phyloP scores from a whole-genome alignment of 2,888 invertebrate genomes.

The Cephalotes varians region DNA sequence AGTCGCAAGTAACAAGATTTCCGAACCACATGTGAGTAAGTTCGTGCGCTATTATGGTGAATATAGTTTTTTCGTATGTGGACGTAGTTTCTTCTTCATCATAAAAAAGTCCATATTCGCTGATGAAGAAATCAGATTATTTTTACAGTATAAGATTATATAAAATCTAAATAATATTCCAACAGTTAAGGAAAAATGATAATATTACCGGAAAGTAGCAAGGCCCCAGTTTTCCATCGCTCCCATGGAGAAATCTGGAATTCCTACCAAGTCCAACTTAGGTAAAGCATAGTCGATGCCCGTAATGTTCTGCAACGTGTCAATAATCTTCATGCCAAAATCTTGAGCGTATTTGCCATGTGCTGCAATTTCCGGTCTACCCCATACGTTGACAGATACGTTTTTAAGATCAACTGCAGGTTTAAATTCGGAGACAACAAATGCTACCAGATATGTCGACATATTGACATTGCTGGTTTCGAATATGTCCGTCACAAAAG shows the following conservation, averaged over 20 bases:
- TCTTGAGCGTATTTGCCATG: slow-evolving; percentile 80
- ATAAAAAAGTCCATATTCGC: slow-evolving; percentile 79
- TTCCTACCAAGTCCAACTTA: slow-evolving; percentile 94
- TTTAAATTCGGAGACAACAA: slow-evolving; percentile 89
- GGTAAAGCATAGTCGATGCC: slow-evolving; percentile 90
- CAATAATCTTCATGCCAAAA: slow-evolving; percentile 85
- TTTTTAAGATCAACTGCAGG: slow-evolving; percentile 82
- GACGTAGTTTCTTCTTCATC: slow-evolving; percentile 66
- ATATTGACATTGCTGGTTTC: slow-evolving; percentile 90
- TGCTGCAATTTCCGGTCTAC: slow-evolving; percentile 68
- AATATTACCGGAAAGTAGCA: slow-evolving; percentile 87
- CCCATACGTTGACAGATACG: slow-evolving; percentile 85
- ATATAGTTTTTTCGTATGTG: slow-evolving; percentile 86
- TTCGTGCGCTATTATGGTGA: slow-evolving; percentile 89
- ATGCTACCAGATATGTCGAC: slow-evolving; percentile 94
- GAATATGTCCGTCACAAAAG: background rate
- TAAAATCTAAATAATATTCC: background rate
- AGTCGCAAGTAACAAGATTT: slow-evolving; percentile 89
- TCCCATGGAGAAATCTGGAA: slow-evolving; percentile 93
- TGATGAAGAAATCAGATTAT: slow-evolving; percentile 52
- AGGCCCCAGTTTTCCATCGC: slow-evolving; percentile 98
- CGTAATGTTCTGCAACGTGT: slow-evolving; percentile 84
- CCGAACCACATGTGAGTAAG: slow-evolving; percentile 93
- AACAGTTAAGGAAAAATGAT: background rate
- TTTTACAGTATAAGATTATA: background rate